Evolutionary conservation across 2,113 vertebrate species (phyloP), one percentile per base, ranked within the genome.

Genomic region (Oreochromis tanganicae): DNA sequence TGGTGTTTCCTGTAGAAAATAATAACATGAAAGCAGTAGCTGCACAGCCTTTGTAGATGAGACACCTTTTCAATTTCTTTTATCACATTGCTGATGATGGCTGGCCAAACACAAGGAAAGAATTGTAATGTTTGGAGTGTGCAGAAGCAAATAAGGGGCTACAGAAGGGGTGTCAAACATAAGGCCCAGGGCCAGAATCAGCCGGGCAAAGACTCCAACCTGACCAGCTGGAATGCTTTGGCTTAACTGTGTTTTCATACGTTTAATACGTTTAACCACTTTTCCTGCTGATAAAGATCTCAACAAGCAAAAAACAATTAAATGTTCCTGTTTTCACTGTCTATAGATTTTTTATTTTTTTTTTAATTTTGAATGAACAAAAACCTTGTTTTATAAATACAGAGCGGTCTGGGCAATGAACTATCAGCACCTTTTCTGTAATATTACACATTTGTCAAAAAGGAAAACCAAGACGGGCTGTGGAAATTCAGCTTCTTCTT

Each of bases 221-320:
- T 63, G 59, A 63, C 59, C 32, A n/a, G 9, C 59, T 63, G 59
- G 19, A 34, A 63, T 63, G 16, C 9, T 63, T 63, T 1, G 32
- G 59, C 36, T 12, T 12, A 63, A 66, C 10, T 38, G 0, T 66
- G 0, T 36, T 66, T 66, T 38, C 34, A 38, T 5, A 5, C 0
- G 10, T 38, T 66, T 66, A 0, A 38, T 5, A 5, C 0, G 10
- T 38, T 66, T 66, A 0, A 38, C 34, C n/a, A n/a, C 2, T 66
- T 66, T 66, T 66, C 61, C 61, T 21, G 10, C 2, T 38, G 61
- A 7, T 66, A 34, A 66, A 66, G 19, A 66, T 5, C 61, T 66
- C 61, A 38, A 66, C 61, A 38, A 66, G 19, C 19, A 66, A 66
- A 66, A 66, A 38, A 66, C 61, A n/a, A 38, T 13, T 13, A 66